Evolutionary conservation across 2,888 invertebrate genomes (phyloP), one percentile per base, ranked within the genome.

Genomic region (Brachycybe producta): DNA sequence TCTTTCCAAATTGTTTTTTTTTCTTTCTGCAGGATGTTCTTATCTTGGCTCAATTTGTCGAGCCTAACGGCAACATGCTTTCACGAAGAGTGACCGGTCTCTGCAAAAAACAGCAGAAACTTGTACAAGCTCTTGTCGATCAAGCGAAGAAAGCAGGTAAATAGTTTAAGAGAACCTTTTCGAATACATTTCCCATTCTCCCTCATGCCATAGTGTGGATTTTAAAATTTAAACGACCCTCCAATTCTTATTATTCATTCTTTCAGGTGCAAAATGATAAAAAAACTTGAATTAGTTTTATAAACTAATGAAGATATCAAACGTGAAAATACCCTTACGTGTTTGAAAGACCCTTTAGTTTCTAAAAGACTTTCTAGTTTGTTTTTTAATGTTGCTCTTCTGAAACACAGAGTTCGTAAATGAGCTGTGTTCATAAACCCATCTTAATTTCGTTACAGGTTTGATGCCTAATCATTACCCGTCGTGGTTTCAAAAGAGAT

Each of bases 401-500:
- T n/a, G n/a, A n/a, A n/a, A n/a, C n/a, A n/a, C n/a, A n/a, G n/a
- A n/a, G n/a, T 43, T 28, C 2, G 43, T 24, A 28, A 28, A n/a
- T 36, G 8, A 11, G n/a, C 21, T 3, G 3, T 7, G 13, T 36
- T 5, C 2, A 21, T n/a, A 39, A 13, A 19, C 3, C 3, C 39
- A 2, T 17, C 3, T 2, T 17, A 39, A 39, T n/a, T 19, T 3
- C n/a, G 3, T 23, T n/a, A n/a, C 8, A 43, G 43, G 43, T 5
- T 28, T 43, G 28, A 28, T 43, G 43, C 13, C 13, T 11, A 28
- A 27, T n/a, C 3, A 26, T 3, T 73, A 73, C 27, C 83, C 84
- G 13, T 57, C 61, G 0, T 64, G 70, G 52, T 80, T 79, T 61
- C 76, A 78, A 11, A 80, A 75, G 56, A 80, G 85, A 65, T 84